These are phyloP conservation scores for Leucosticte australis DNA, from an alignment of 2,113 vertebrate genomes.

Conservation along the genomic window DNA sequence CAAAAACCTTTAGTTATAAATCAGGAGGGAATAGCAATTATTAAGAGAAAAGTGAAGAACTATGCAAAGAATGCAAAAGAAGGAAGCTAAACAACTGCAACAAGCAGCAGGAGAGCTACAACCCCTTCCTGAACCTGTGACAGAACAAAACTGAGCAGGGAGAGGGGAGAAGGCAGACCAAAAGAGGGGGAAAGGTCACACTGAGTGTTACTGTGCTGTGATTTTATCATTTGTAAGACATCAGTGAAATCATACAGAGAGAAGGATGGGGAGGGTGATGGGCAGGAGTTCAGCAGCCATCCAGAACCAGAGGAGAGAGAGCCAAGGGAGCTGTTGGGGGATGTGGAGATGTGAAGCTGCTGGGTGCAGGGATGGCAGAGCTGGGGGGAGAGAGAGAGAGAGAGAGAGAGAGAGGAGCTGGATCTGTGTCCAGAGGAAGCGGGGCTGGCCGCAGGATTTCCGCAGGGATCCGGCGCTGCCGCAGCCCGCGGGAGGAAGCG, in stretches of 20 bases:
- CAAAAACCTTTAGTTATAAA: background rate
- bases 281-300: background rate
- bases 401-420: background rate
- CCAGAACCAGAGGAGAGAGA: background rate
- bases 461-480: background rate
- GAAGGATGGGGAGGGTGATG: background rate
- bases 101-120: background rate
- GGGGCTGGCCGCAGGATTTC: constrained; percentile 52
- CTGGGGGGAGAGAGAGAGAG: background rate
- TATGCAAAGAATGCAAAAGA: background rate
- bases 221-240: background rate
- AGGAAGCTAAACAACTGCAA: background rate
- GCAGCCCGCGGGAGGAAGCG: background rate
- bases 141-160: background rate
- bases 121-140: background rate
- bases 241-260: background rate
- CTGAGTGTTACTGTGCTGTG: background rate
- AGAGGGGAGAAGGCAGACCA: background rate
- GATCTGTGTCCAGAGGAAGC: constrained; percentile 22
- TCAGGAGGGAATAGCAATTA: background rate
- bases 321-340: background rate
- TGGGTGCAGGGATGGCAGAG: background rate
- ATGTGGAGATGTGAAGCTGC: background rate
- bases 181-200: background rate
- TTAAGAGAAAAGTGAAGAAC: background rate